Base-by-base conservation (phyloP, 2,888 invertebrate genomes). In the Azorinus chamasolen region DNA sequence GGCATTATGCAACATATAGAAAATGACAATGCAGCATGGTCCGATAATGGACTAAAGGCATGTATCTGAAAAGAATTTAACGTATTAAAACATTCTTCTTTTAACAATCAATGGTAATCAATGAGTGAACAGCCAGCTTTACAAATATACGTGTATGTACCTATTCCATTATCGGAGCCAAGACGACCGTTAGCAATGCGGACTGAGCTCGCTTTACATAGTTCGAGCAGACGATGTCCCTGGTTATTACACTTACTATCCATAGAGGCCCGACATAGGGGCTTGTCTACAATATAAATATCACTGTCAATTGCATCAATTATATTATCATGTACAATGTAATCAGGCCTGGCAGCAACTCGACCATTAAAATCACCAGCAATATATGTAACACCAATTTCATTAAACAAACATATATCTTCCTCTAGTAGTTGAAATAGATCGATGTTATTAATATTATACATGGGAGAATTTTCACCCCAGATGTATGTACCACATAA, bases 281-380 rank as follows among this genome's bases (percentile, higher is more conserved):
- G 20, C 6, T 5, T 4, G 14, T 45, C 20, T 8, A 14, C 14
- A 45, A 45, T 16, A 45, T 45, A 45, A 8, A 5, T 8, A 45
- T 45, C n/a, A 20, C 4, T 8, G 14, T 45, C 45, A 45, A 16
- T 18, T 18, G 3, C 6, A 20, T 45, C 45, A 45, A 18, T 45
- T 8, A 8, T 20, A 5, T 14, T 18, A 45, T 45, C 45, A 45
- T 8, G 5, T 5, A 8, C 14, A 45, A 45, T 45, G 14, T 8
- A 45, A 14, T 45, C 45, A 45, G 4, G 4, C 14, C 20, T 45
- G 4, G 3, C 6, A 51, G 63, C 75, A 41, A 69, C 51, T 20
- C 65, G 59, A 22, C 43, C 24, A 57, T 71, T 71, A 39, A 71
- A 50, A 57, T 76, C 76, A 59, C 76, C 76, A 5, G 32, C 18